Base-by-base conservation (phyloP, 2,888 invertebrate genomes). In the Bembecia ichneumoniformis region DNA sequence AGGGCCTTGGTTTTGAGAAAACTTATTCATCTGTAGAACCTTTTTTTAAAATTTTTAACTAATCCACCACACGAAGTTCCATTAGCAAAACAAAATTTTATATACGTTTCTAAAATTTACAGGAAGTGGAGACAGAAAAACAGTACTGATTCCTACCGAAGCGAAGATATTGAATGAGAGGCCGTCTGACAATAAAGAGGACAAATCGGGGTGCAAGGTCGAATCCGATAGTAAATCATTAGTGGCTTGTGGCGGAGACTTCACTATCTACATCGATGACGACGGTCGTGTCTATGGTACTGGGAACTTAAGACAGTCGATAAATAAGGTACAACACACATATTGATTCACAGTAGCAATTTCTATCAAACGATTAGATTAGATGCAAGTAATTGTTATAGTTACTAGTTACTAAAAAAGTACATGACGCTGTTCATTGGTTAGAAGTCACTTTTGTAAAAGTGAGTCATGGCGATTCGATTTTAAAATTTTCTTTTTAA, bases 181-280 rank as follows among this genome's bases (percentile, higher is more conserved):
- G 15, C 73, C 63, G 46, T 66, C 62, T 16, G 78, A 81, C 9
- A 60, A 62, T 1, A 72, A 73, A 45, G 69, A 56, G 17, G 71
- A 58, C 17, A 44, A 44, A 10, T 66, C 57, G 7, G 76, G 71
- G 43, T 70, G 60, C 57, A 64, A 20, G 10, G 48, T 11, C 14
- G 46, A 67, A 9, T 52, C 65, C 3, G 68, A 55, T 17, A 75
- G 71, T 0, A 76, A 63, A 47, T 77, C 81, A 4, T 52, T 82
- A 66, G 87, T 93, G 40, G 89, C 89, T 20, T 94, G 94, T 64
- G 95, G 95, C 0, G 91, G 92, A 13, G 94, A 95, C 73, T 94
- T 91, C 64, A 94, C 93, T 1, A 82, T 95, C 52, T 93, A 91
- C 28, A 83, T 95, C 48, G 89, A 90, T 56, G 82, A 88, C 49